phyloP scores from a whole-genome alignment of 2,113 vertebrate species.

The Hydrolagus affinis region DNA sequence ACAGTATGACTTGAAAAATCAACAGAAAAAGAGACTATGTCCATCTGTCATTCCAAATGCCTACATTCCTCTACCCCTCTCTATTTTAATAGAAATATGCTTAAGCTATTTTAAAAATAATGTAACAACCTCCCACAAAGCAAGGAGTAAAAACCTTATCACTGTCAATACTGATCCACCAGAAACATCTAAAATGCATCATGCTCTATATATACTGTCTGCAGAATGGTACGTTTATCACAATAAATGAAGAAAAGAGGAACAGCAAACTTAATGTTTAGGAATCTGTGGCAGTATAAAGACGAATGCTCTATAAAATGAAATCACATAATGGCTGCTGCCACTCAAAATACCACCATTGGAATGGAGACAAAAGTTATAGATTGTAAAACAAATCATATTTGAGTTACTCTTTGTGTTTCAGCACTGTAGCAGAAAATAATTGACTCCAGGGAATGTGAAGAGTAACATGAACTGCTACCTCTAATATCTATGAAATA shows the following conservation, averaged over 20 bases:
- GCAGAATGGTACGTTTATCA: background rate
- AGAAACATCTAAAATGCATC: background rate
- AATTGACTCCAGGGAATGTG: slow-evolving; percentile 39
- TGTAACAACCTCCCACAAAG: slow-evolving; percentile 1
- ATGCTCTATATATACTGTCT: background rate
- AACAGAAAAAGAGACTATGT: slow-evolving; percentile 61
- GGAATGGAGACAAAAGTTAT: slow-evolving; percentile 11
- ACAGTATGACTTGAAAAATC: slow-evolving; percentile 62
- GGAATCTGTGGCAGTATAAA: no score
- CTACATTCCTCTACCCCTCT: slow-evolving; percentile 49
- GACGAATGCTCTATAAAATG: background rate
- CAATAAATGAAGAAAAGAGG: background rate
- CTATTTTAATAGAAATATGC: slow-evolving; percentile 35
- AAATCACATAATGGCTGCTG: background rate
- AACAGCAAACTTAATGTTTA: background rate
- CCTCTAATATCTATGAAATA: background rate
- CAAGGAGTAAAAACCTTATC: background rate
- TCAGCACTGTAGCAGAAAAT: slow-evolving; percentile 16
- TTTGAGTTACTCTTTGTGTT: background rate
- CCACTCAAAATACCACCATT: slow-evolving; percentile 30
- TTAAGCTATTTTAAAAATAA: slow-evolving; percentile 4
- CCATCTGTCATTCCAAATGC: slow-evolving; percentile 68
- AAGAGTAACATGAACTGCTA: slow-evolving; percentile 38
- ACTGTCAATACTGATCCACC: background rate
- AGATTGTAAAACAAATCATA: slow-evolving; percentile 14